A percentile compares a stretch with the other conserved stretches of the same genome.
These are phyloP conservation scores for Tipula vernalis DNA, from an alignment of 2,888 invertebrate species.

Conservation along the genomic window DNA sequence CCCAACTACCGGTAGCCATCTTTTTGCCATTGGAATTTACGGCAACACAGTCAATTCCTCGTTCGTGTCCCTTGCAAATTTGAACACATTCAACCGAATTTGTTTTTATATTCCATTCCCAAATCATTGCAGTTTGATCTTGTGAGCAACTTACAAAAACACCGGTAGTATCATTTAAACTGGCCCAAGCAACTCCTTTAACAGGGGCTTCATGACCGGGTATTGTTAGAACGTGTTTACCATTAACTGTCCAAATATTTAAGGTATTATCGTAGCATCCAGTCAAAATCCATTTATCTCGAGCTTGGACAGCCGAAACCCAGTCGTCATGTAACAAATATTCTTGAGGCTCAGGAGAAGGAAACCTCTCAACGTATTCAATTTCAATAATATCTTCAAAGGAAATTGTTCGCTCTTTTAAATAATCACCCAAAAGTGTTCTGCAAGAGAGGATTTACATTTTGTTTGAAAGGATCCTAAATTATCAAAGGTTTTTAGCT, in stretches of 20 bases:
- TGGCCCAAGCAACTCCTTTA: slow-evolving; percentile 81
- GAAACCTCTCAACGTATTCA: slow-evolving; percentile 83
- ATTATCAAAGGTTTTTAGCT: slow-evolving; percentile 22
- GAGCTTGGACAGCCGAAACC: slow-evolving; percentile 77
- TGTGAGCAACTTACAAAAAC: slow-evolving; percentile 70
- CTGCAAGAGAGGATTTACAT: slow-evolving; percentile 14
- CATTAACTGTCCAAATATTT: slow-evolving; percentile 79
- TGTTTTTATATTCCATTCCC: slow-evolving; percentile 68
- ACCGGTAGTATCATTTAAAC: slow-evolving; percentile 47
- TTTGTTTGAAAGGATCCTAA: neutral
- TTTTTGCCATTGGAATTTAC: slow-evolving; percentile 52
- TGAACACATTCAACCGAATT: slow-evolving; percentile 69
- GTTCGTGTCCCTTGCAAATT: slow-evolving; percentile 80
- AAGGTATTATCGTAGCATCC: slow-evolving; percentile 91
- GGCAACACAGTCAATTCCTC: slow-evolving; percentile 79
- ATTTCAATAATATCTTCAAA: slow-evolving; percentile 77
- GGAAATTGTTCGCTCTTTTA: slow-evolving; percentile 61
- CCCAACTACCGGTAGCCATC: slow-evolving; percentile 85
- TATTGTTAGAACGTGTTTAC: slow-evolving; percentile 69
- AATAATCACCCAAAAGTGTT: slow-evolving; percentile 50
- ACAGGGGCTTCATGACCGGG: slow-evolving; percentile 79
- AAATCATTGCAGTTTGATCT: slow-evolving; percentile 82
- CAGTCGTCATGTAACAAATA: slow-evolving; percentile 93
- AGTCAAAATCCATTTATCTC: slow-evolving; percentile 67
- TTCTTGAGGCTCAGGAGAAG: slow-evolving; percentile 85